Conservation (phyloP, 1,140 invertebrate species). For the Drosophila orena region DNA sequence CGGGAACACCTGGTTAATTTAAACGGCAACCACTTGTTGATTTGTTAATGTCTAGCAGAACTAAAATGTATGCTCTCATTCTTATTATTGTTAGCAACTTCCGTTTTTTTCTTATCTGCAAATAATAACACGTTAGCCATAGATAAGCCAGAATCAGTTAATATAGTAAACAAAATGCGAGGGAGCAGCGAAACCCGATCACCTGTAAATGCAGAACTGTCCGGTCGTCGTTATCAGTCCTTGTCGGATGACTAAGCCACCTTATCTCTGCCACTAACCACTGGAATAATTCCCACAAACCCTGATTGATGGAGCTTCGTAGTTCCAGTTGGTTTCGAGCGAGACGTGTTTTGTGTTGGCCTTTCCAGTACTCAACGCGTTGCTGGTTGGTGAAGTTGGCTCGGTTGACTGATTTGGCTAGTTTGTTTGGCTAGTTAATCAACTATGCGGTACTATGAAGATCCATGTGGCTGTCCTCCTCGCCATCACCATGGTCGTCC, state of each 20-base stretch:
- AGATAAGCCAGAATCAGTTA: conserved; percentile 34
- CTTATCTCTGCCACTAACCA: conserved; percentile 11
- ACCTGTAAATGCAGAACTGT: conserved; percentile 32
- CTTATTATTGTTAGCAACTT: background rate
- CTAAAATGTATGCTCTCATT: background rate
- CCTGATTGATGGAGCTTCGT: conserved; percentile 36
- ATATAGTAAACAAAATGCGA: conserved; percentile 32
- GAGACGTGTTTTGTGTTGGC: background rate
- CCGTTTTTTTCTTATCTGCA: conserved; percentile 8
- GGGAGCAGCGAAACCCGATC: conserved; percentile 16
- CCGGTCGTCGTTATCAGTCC: conserved; percentile 16
- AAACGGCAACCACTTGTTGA: background rate
- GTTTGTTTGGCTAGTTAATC: conserved; percentile 8
- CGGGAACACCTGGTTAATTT: background rate
- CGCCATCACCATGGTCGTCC: conserved; percentile 76
- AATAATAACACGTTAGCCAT: conserved; percentile 3
- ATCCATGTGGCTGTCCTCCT: conserved; percentile 72
- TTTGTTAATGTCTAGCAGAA: background rate
- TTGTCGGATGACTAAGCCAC: conserved; percentile 19
- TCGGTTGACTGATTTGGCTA: background rate
- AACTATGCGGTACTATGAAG: conserved; percentile 74
- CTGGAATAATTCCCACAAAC: conserved; percentile 45
- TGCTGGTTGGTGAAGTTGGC: conserved; percentile 42
- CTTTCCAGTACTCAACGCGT: conserved; percentile 49
- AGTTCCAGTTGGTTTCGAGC: conserved; percentile 30